Base-by-base conservation (phyloP, 2,797 vertebrate species). In the Myotis myotis region DNA sequence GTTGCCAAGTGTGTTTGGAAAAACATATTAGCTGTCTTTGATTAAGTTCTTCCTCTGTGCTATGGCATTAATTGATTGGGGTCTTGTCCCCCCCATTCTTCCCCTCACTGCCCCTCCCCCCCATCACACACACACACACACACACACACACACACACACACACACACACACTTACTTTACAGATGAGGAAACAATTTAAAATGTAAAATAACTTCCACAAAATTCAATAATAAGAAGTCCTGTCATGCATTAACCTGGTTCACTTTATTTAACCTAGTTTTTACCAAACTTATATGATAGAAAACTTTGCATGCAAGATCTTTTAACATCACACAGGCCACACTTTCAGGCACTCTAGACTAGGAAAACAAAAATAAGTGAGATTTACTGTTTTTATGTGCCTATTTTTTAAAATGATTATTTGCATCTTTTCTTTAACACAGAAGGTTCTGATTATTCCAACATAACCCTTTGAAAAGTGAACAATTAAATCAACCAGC, bases 21-120 rank as follows among this genome's bases (percentile, higher is more conserved):
- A 88, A 87, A 55, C 93, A 80, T 38, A 79, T 85, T 68, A 94
- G 84, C n/a, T 87, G 60, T 92, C 49, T 79, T 88, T 70, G 47
- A 88, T 70, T 30, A 47, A 44, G 3, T 76, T 20, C 53, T 85
- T 85, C 12, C 23, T 85, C 25, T 53, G 33, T 68, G 12, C 20
- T 89, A 93, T 81, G n/a, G 4, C 10, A n/a, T 78, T 92, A 60
- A 86, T 36, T 88, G 16, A 17, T 83, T 79, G 89, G 38, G 23
- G 10, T 62, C 15, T 23, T 78, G 3, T 12, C 30, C 0, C 12
- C 47, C 11, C n/a, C 3, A 11, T 22, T 38, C 66, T 9, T 28
- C 4, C 23, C 4, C 4, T n/a, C 19, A 3, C 20, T 19, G 7
- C 33, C 1, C 36, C 36, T n/a, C 19, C 5, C 19, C 5, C 66